Evolutionary conservation across 2,888 invertebrate species (phyloP).

Genomic region (Amaurobius ferox): DNA sequence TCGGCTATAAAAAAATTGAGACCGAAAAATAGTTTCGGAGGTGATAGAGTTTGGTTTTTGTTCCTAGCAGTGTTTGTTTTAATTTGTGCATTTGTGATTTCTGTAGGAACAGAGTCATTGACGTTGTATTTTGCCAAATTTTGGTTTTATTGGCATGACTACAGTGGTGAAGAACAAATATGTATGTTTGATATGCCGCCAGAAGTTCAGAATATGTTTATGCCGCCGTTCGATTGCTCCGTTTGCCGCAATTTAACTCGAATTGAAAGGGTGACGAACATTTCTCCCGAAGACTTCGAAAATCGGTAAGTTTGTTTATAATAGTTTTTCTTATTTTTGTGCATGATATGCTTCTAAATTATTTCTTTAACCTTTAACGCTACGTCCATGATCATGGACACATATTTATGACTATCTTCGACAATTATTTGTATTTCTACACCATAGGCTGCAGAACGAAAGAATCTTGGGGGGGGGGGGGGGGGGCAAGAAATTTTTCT

Average conservation of each 20-base stretch:
- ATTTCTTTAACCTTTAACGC: no score
- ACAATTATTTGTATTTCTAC: no score
- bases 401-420: no score
- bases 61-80: constrained; percentile 21
- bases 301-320: constrained; percentile 79
- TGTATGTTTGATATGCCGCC: constrained; percentile 76
- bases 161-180: constrained; percentile 66
- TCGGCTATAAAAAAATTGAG: constrained; percentile 27
- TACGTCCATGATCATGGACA: no score
- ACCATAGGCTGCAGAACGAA: no score
- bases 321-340: no score
- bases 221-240: constrained; percentile 88
- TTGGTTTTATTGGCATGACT: constrained; percentile 55
- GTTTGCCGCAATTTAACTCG: constrained; percentile 84
- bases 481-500: no score
- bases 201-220: constrained; percentile 80
- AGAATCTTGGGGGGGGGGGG: no score
- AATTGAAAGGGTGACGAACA: constrained; percentile 83
- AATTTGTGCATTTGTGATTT: neutral
- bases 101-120: constrained; percentile 3
- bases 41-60: neutral
- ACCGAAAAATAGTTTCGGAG: constrained; percentile 13
- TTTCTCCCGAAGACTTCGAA: constrained; percentile 85
- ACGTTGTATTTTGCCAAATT: constrained; percentile 30
- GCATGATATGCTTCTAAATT: no score